Evolutionary conservation across 1,140 invertebrate genomes (phyloP).

Genomic region (Tetranychus urticae): DNA sequence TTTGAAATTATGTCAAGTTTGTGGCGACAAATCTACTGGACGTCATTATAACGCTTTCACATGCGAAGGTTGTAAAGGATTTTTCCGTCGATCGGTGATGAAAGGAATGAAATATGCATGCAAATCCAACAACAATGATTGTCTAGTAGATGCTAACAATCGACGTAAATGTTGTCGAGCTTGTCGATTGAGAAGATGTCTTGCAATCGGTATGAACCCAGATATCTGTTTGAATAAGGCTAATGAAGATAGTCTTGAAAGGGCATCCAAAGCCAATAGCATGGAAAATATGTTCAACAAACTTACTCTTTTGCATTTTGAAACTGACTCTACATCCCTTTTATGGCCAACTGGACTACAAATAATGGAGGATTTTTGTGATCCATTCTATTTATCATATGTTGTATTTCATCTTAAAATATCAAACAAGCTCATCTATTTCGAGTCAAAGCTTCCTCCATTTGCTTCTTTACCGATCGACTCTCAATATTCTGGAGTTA

Average conservation of each 20-base stretch:
- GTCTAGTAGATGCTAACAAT: conserved; percentile 15
- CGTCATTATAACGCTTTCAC: conserved; percentile 26
- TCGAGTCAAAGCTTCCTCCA: too few species aligned
- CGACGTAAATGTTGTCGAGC: conserved; percentile 29
- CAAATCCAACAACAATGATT: conserved; percentile 15
- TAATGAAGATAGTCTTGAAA: neutral
- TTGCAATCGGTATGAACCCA: conserved; percentile 27
- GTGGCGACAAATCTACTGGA: conserved; percentile 25
- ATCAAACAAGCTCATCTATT: too few species aligned
- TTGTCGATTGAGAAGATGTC: conserved; percentile 28
- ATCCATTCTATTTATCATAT: too few species aligned
- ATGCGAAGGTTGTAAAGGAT: conserved; percentile 17
- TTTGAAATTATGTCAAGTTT: conserved; percentile 21
- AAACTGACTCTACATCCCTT: too few species aligned
- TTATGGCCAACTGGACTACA: too few species aligned
- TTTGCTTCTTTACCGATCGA: too few species aligned
- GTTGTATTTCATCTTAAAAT: too few species aligned
- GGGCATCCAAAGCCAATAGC: neutral
- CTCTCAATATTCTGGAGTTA: too few species aligned
- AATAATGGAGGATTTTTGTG: too few species aligned
- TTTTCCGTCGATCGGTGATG: conserved; percentile 19
- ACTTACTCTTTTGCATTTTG: too few species aligned
- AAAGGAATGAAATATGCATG: conserved; percentile 16
- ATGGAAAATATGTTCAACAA: neutral
- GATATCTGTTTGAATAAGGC: neutral